Evolutionary conservation across 2,113 vertebrate genomes (phyloP).

Genomic region (Oreochromis spilurus): DNA sequence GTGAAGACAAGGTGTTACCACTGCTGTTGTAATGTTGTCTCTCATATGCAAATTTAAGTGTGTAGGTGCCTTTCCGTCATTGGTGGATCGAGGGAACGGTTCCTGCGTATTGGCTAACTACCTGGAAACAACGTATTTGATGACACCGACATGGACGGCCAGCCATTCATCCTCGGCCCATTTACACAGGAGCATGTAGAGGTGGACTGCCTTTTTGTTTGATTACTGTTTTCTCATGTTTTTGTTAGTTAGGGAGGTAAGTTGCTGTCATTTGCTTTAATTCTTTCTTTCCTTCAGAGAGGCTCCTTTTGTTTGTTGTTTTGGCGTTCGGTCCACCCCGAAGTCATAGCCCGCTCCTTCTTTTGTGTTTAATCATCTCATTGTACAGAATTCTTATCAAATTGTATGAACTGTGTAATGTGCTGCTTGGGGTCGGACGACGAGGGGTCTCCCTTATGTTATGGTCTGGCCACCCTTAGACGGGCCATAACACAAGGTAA

Average conservation of each 20-base stretch:
- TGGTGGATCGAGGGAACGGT: fast-evolving
- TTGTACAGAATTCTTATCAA: not conserved
- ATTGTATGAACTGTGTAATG: too few species aligned
- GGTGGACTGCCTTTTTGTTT: too few species aligned
- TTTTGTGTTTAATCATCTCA: not conserved
- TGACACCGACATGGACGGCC: too few species aligned
- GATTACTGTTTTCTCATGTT: not conserved
- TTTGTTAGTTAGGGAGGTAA: not conserved
- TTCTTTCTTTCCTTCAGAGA: not conserved
- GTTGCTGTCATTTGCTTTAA: not conserved
- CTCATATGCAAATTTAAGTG: fast-evolving
- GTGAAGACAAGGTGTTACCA: fast-evolving
- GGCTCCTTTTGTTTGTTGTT: not conserved
- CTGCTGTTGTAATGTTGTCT: not conserved
- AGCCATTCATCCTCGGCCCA: too few species aligned
- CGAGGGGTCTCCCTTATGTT: not conserved
- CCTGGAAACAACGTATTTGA: not conserved
- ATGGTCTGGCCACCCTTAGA: too few species aligned
- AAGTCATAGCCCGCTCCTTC: not conserved
- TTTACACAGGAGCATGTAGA: too few species aligned
- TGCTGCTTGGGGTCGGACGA: not conserved
- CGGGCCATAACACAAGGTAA: not conserved
- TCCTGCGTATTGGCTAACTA: not conserved
- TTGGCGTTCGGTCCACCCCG: not conserved
- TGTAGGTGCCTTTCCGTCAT: not conserved